phyloP scores from a whole-genome alignment of 2,888 invertebrate genomes.

The Laothoe populi region DNA sequence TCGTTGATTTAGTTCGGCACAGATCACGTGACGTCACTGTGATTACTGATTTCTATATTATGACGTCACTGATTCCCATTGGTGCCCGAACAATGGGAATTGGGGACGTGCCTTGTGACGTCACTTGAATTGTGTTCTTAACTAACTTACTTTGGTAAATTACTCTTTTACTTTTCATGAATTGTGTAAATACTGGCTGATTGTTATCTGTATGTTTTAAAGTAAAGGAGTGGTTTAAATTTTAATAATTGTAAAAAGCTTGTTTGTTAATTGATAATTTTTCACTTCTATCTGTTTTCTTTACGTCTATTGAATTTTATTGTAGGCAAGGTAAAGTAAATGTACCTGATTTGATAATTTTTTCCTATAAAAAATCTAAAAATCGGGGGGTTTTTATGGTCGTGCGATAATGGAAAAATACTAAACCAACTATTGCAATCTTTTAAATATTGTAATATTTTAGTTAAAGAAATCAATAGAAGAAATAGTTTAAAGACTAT shows the following conservation, averaged over 20 bases:
- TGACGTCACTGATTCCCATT: constrained; percentile 48
- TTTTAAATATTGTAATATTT: too few relatives aligned
- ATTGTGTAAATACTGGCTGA: constrained; percentile 8
- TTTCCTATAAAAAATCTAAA: constrained; percentile 73
- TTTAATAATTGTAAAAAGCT: not conserved
- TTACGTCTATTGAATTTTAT: constrained; percentile 47
- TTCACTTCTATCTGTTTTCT: constrained; percentile 26
- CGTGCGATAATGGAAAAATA: constrained; percentile 28
- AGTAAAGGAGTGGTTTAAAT: constrained; percentile 15
- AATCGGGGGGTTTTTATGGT: constrained; percentile 58
- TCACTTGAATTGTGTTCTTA: constrained; percentile 42
- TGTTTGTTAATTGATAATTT: constrained; percentile 23
- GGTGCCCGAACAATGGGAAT: constrained; percentile 67
- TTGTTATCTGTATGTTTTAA: constrained; percentile 9
- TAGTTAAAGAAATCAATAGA: too few relatives aligned
- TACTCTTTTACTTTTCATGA: constrained; percentile 21
- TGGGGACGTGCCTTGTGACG: constrained; percentile 40
- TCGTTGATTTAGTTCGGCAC: constrained; percentile 44
- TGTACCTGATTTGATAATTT: constrained; percentile 75
- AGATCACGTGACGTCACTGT: constrained; percentile 41
- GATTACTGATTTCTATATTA: constrained; percentile 30
- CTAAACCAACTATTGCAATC: not conserved
- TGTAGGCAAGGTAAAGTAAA: constrained; percentile 43
- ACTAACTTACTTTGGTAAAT: constrained; percentile 34
- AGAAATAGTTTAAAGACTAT: too few relatives aligned